Percentiles rank a stretch among this genome's conserved stretches.
Conservation (phyloP, 2,888 invertebrate species). For the Oligia fasciuncula region DNA sequence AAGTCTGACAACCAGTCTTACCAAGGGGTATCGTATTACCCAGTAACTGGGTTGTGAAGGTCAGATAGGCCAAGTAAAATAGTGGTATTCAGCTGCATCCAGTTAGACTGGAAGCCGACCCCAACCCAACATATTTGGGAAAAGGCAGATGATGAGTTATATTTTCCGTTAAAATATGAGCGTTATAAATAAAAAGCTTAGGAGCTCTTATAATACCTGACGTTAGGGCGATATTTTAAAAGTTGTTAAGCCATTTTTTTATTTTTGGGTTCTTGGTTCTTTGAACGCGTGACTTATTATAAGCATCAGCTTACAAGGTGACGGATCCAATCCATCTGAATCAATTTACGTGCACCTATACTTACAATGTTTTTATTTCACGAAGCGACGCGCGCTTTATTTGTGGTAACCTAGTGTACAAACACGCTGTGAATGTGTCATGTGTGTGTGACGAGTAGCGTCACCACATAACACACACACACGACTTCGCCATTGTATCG, state of each 20-base stretch:
- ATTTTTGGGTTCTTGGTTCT: slow-evolving; percentile 43
- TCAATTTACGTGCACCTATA: slow-evolving; percentile 77
- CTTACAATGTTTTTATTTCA: not conserved
- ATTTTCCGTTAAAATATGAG: slow-evolving; percentile 51
- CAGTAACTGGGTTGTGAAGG: not conserved
- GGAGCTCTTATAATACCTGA: slow-evolving; percentile 42
- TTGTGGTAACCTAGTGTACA: not conserved
- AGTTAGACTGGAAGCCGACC: not conserved
- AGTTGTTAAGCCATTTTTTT: slow-evolving; percentile 43
- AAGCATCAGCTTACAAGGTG: slow-evolving; percentile 68
- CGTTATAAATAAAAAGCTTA: slow-evolving; percentile 57
- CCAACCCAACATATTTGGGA: not conserved
- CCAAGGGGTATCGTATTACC: not conserved
- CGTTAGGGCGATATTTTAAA: slow-evolving; percentile 48
- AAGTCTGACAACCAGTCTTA: not conserved
- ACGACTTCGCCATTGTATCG: not conserved
- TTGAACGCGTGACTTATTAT: slow-evolving; percentile 64
- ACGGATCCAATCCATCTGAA: slow-evolving; percentile 73
- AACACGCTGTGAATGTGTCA: not conserved
- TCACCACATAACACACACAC: not conserved
- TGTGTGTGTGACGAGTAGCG: not conserved
- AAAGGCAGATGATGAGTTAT: slow-evolving; percentile 8
- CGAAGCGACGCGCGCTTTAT: not conserved
- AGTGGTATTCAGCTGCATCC: too few species aligned
- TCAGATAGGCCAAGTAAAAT: not conserved